Percentiles rank a stretch among this genome's conserved stretches.
Evolutionary conservation across 2,888 invertebrate species (phyloP).

Genomic region (Agrotis segetum): DNA sequence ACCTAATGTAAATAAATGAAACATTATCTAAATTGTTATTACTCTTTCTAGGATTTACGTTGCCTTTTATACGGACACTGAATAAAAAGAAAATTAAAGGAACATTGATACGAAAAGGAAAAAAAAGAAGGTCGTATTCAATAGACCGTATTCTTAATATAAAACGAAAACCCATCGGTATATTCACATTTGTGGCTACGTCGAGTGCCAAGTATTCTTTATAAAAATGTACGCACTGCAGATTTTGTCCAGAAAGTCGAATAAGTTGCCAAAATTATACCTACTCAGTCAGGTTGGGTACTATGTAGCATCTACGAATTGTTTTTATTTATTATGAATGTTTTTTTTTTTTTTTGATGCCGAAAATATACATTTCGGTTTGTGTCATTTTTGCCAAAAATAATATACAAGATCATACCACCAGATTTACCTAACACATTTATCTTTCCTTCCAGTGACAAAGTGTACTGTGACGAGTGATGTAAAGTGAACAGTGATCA

Average conservation of each 20-base stretch:
- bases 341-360: neutral
- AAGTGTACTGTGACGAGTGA: conserved; percentile 71
- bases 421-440: conserved; percentile 25
- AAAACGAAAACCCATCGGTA: neutral
- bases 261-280: conserved; percentile 20
- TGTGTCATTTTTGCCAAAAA: neutral
- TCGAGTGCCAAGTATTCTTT: conserved; percentile 17
- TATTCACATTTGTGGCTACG: neutral
- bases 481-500: conserved; percentile 67
- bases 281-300: neutral
- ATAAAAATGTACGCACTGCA: conserved; percentile 41
- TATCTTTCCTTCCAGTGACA: conserved; percentile 65
- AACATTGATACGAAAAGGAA: neutral
- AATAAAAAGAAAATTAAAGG: neutral
- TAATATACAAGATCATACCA: neutral
- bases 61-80: accelerated
- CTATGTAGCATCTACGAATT: conserved; percentile 38
- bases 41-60: neutral
- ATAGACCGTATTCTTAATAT: neutral
- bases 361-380: neutral
- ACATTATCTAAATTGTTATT: neutral
- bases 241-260: conserved; percentile 25
- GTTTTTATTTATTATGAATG: neutral
- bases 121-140: neutral
- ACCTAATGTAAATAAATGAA: conserved; percentile 1